Evolutionary conservation across 92 coral and sea anemone genomes (phyloP).

Genomic region (Porites evermanni): DNA sequence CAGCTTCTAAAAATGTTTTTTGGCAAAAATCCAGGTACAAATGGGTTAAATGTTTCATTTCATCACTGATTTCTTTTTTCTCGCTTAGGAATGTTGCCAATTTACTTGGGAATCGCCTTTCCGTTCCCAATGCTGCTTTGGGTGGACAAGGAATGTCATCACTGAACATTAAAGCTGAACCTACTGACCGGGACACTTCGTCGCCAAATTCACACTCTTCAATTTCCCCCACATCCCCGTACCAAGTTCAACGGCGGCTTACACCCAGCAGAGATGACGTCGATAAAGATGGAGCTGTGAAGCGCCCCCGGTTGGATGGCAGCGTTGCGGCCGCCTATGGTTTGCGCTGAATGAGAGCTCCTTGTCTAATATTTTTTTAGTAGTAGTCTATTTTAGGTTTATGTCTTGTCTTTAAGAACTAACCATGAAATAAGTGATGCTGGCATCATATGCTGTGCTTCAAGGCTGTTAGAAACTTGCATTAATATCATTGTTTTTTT

Average conservation of each 20-base stretch:
- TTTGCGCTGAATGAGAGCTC: constrained; percentile 73
- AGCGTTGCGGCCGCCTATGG: constrained; percentile 78
- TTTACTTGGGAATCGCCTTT: constrained; percentile 83
- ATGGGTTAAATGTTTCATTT: no score
- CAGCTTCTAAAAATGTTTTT: no score
- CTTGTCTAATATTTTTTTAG: constrained; percentile 1
- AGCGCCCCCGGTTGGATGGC: constrained; percentile 92
- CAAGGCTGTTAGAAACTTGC: constrained; percentile 38
- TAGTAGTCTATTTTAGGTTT: constrained; percentile 29
- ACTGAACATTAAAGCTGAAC: constrained; percentile 93
- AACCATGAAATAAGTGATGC: constrained; percentile 35
- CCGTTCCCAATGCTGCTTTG: constrained; percentile 64
- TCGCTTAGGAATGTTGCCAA: constrained; percentile 49
- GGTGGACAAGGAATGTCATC: constrained; percentile 69
- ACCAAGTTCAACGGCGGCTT: constrained; percentile 64
- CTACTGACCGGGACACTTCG: constrained; percentile 88
- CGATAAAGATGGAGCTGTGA: constrained; percentile 68
- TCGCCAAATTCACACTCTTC: constrained; percentile 95
- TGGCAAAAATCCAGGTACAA: no score
- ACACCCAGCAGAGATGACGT: constrained; percentile 81
- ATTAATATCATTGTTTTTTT: not conserved
- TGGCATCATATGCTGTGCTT: constrained; percentile 35
- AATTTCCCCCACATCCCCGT: constrained; percentile 88
- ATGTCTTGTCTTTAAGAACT: constrained; percentile 10
- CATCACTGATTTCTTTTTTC: no score